phyloP scores from a whole-genome alignment of 2,888 invertebrate genomes.

The Myopa testacea region DNA sequence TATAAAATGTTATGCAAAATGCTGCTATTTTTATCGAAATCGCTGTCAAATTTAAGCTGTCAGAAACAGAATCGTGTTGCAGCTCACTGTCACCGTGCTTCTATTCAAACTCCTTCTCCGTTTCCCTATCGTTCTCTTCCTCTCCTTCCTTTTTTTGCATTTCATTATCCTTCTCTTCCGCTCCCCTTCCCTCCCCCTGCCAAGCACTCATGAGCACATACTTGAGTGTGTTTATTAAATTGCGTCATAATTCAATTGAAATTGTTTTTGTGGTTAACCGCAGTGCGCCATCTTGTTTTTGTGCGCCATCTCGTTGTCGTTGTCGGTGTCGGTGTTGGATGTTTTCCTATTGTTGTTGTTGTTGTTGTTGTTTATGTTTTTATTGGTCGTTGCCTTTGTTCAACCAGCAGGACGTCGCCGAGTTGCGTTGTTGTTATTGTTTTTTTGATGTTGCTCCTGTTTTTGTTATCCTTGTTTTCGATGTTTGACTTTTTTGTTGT shows the following conservation, averaged over 20 bases:
- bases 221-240: constrained; percentile 27
- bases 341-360: not conserved
- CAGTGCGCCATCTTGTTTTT: constrained; percentile 30
- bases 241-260: constrained; percentile 35
- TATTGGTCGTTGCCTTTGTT: not conserved
- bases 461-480: not conserved
- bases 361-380: not conserved
- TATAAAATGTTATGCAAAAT: no score
- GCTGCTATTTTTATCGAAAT: no score
- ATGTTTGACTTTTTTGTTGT: not conserved
- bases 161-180: not conserved
- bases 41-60: no score
- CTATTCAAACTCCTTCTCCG: not conserved
- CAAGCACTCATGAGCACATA: not conserved
- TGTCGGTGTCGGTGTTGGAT: constrained; percentile 3
- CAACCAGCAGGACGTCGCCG: no score
- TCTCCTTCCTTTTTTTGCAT: no score
- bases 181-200: not conserved
- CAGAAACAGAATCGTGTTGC: not conserved
- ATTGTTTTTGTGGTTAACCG: constrained; percentile 37
- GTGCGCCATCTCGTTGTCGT: not conserved
- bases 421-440: no score
- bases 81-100: not conserved
- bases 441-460: not conserved
- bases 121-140: not conserved